Evolutionary conservation across 2,797 vertebrate genomes (phyloP).

Genomic region (Hafferia zeledoni): DNA sequence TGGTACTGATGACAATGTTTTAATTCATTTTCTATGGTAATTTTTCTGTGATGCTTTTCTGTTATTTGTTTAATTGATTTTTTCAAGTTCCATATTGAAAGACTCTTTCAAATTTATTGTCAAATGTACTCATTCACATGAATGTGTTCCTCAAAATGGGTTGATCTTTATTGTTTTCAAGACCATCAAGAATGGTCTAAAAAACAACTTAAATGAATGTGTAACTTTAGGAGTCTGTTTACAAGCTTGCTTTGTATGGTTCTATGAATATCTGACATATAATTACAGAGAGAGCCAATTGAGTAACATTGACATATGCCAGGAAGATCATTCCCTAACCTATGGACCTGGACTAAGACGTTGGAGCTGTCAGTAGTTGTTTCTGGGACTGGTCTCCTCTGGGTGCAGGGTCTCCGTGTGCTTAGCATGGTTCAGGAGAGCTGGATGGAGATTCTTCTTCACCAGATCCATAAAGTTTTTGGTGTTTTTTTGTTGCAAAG

Average conservation of each 20-base stretch:
- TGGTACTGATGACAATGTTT: background rate
- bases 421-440: background rate
- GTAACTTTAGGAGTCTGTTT: background rate
- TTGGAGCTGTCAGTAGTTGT: background rate
- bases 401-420: background rate
- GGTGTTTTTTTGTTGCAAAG: background rate
- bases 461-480: background rate
- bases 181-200: background rate
- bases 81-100: background rate
- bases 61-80: background rate
- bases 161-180: background rate
- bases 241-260: background rate
- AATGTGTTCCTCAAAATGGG: background rate
- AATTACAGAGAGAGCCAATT: background rate
- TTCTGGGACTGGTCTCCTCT: background rate
- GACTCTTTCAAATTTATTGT: background rate
- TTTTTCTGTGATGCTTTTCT: background rate
- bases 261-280: background rate
- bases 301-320: background rate
- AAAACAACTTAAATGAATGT: background rate
- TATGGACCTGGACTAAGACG: accelerated
- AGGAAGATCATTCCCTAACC: background rate
- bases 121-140: background rate
- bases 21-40: background rate
- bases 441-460: background rate